A percentile compares a stretch with the other conserved stretches of the same genome.
phyloP scores from a whole-genome alignment of 35 echinoderm and acorn worm species.

The Ophioderma brevispina region DNA sequence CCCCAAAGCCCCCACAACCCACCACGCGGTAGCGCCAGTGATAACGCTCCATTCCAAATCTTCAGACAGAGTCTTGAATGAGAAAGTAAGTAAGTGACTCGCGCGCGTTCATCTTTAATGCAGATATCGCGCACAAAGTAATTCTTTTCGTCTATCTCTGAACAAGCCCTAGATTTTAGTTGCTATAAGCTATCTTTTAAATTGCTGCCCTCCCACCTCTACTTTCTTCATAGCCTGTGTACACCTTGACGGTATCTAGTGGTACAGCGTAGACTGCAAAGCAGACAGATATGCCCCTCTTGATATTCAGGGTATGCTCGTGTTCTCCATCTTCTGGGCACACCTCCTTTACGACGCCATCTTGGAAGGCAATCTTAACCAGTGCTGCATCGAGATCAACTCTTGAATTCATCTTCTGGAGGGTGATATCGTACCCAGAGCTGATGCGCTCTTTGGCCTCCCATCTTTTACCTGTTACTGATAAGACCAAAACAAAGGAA shows the following conservation, averaged over 20 bases:
- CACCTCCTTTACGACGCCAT: slow-evolving; percentile 61
- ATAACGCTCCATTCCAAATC: no score
- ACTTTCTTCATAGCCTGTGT: background rate
- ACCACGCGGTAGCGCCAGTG: no score
- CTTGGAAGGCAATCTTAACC: slow-evolving; percentile 64
- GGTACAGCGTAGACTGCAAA: slow-evolving; percentile 52
- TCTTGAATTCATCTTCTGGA: slow-evolving; percentile 23
- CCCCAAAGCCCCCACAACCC: no score
- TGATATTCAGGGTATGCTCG: slow-evolving; percentile 67
- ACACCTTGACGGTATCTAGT: slow-evolving; percentile 1
- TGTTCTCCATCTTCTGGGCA: slow-evolving; percentile 64
- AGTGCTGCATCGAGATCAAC: slow-evolving; percentile 17
- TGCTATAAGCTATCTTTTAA: no score
- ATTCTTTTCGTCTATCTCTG: no score
- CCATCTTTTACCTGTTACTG: slow-evolving; percentile 42
- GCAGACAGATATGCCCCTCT: slow-evolving; percentile 82
- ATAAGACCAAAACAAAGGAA: background rate
- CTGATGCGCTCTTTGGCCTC: slow-evolving; percentile 3
- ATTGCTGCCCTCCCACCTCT: background rate
- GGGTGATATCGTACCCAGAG: slow-evolving; percentile 21
- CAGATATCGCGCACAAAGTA: no score
- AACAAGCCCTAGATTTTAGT: no score
- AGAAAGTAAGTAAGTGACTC: no score
- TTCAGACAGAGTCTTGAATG: no score
- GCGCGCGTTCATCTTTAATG: no score